Conservation (phyloP, 2,888 invertebrate species). For the Eristalis intricaria region DNA sequence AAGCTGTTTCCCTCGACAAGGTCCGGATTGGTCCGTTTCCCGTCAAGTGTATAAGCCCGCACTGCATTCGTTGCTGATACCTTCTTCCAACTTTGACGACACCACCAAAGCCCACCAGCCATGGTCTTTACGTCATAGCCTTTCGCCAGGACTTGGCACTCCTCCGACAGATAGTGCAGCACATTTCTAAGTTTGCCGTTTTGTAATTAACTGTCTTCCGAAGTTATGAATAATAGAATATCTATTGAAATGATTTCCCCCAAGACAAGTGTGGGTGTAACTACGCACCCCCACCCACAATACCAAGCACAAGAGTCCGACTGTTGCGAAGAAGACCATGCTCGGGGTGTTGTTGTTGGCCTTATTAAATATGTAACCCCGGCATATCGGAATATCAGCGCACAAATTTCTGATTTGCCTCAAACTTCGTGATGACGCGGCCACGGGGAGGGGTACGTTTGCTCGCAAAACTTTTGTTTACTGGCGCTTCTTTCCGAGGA, state of each 20-base stretch:
- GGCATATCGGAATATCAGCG: constrained; percentile 2
- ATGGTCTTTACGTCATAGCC: too few species aligned
- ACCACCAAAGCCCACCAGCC: too few species aligned
- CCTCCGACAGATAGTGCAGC: too few species aligned
- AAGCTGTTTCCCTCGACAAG: too few species aligned
- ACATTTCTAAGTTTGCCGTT: background rate
- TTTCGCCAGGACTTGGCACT: too few species aligned
- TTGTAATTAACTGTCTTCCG: background rate
- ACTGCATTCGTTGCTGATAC: too few species aligned
- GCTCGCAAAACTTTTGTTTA: constrained; percentile 13
- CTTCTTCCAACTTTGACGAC: too few species aligned
- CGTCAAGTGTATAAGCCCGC: too few species aligned
- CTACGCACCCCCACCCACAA: background rate
- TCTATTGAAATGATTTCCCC: constrained; percentile 26
- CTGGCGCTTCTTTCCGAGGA: constrained; percentile 8
- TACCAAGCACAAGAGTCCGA: too few species aligned
- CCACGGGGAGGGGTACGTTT: background rate
- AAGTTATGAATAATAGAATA: background rate
- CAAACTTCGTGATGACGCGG: background rate
- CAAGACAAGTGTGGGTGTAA: background rate
- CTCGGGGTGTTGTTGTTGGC: background rate
- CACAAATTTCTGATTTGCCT: constrained; percentile 1
- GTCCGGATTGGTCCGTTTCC: too few species aligned
- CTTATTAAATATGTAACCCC: constrained; percentile 35
- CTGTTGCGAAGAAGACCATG: background rate